phyloP scores from a whole-genome alignment of 2,888 invertebrate species.

The Lochmaea capreae region DNA sequence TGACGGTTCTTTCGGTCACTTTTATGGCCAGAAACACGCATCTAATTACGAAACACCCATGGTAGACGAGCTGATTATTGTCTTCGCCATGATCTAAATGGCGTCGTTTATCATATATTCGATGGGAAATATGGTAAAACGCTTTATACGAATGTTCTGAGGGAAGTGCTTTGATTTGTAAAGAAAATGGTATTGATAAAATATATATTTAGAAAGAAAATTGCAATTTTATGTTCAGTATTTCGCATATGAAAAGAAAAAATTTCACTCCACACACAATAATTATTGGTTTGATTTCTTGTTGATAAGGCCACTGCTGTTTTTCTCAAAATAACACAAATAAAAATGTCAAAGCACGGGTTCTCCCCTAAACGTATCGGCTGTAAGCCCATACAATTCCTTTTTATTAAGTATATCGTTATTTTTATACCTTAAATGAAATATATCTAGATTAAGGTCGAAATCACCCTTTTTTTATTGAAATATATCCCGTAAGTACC shows the following conservation, averaged over 20 bases:
- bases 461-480: constrained; percentile 12
- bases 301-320: too few relatives aligned
- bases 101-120: constrained; percentile 44
- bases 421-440: constrained; percentile 1
- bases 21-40: constrained; percentile 62
- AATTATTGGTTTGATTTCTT: too few relatives aligned
- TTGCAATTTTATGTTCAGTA: background rate
- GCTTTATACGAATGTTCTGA: background rate
- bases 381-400: background rate
- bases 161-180: constrained; percentile 25
- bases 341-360: too few relatives aligned
- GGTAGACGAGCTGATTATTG: constrained; percentile 54
- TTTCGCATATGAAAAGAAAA: too few relatives aligned
- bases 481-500: constrained; percentile 11
- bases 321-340: too few relatives aligned
- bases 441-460: background rate
- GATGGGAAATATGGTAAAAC: constrained; percentile 29
- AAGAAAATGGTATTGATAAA: constrained; percentile 11
- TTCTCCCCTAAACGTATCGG: background rate
- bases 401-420: background rate
- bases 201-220: background rate
- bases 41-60: constrained; percentile 62
- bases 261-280: too few relatives aligned
- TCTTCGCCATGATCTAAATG: constrained; percentile 48
- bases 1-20: constrained; percentile 64